phyloP scores from a whole-genome alignment of 2,888 invertebrate genomes.

The Isotomurus palustris region DNA sequence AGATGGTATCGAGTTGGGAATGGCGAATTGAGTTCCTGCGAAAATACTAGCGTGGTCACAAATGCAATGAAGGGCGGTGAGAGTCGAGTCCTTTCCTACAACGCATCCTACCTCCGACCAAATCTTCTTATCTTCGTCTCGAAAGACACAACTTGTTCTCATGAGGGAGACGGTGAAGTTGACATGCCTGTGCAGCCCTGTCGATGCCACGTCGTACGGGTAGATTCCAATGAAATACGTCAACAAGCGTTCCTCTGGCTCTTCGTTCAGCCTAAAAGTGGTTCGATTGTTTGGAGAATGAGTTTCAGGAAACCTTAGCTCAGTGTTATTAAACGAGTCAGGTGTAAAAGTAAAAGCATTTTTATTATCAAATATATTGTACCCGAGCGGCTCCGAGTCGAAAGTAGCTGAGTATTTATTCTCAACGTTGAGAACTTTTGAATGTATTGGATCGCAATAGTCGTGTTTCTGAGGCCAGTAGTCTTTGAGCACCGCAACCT shows the following conservation, averaged over 20 bases:
- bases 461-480: conserved; percentile 5
- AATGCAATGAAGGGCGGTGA: conserved; percentile 15
- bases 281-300: too few species aligned
- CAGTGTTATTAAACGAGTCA: too few species aligned
- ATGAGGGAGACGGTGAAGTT: conserved; percentile 14
- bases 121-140: conserved; percentile 25
- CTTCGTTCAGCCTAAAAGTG: conserved; percentile 6
- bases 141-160: conserved; percentile 22
- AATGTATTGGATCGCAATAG: conserved; percentile 2
- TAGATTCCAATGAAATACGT: conserved; percentile 31
- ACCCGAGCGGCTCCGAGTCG: not conserved
- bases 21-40: conserved; percentile 26
- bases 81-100: conserved; percentile 1
- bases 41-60: conserved; percentile 37
- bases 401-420: conserved; percentile 2
- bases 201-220: conserved; percentile 1
- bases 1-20: conserved; percentile 19
- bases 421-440: not conserved
- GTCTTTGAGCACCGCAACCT: conserved; percentile 10
- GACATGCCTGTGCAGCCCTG: not conserved
- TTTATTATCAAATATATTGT: too few species aligned
- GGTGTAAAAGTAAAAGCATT: too few species aligned
- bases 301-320: too few species aligned
- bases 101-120: conserved; percentile 33
- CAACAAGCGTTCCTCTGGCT: conserved; percentile 13